Evolutionary conservation across 23 tunicate species (phyloP).

Genomic region (Trididemnum clinides): DNA sequence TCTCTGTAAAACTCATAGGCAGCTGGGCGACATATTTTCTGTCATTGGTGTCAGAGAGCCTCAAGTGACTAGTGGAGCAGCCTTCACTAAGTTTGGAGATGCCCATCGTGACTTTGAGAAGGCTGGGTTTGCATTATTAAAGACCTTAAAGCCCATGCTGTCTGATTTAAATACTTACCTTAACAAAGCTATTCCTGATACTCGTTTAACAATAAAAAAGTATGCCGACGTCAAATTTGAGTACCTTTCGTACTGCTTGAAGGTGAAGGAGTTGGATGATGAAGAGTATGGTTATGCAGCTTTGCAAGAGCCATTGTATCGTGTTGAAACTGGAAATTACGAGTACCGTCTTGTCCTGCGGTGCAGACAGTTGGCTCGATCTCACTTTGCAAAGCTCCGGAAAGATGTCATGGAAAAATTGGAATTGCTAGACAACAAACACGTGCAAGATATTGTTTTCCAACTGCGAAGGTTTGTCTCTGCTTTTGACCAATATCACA

Average conservation of each 20-base stretch:
- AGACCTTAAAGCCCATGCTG: conserved; percentile 90
- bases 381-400: conserved; percentile 88
- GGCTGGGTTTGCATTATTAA: conserved; percentile 75
- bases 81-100: conserved; percentile 76
- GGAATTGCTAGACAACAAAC: conserved; percentile 94
- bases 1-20: conserved; percentile 79
- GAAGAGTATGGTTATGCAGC: conserved; percentile 97
- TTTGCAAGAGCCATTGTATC: conserved; percentile 90
- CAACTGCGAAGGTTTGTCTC: conserved; percentile 83
- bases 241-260: conserved; percentile 85
- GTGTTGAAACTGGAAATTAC: conserved; percentile 99
- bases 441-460: conserved; percentile 91
- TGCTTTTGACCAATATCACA: conserved; percentile 78
- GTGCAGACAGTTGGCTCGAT: conserved; percentile 84
- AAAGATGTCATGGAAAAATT: conserved; percentile 98
- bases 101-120: conserved; percentile 91
- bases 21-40: conserved; percentile 83
- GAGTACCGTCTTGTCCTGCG: conserved; percentile 92
- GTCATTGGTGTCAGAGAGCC: conserved; percentile 82
- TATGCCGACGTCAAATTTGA: conserved; percentile 99
- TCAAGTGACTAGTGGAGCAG: conserved; percentile 53
- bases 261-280: conserved; percentile 98
- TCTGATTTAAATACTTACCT: conserved; percentile 87
- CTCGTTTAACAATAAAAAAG: conserved; percentile 84
- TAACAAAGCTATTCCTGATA: conserved; percentile 95